Percentiles rank a stretch among this genome's conserved stretches.
phyloP scores from a whole-genome alignment of 2,888 invertebrate species.

The Eristalinus sepulchralis region DNA sequence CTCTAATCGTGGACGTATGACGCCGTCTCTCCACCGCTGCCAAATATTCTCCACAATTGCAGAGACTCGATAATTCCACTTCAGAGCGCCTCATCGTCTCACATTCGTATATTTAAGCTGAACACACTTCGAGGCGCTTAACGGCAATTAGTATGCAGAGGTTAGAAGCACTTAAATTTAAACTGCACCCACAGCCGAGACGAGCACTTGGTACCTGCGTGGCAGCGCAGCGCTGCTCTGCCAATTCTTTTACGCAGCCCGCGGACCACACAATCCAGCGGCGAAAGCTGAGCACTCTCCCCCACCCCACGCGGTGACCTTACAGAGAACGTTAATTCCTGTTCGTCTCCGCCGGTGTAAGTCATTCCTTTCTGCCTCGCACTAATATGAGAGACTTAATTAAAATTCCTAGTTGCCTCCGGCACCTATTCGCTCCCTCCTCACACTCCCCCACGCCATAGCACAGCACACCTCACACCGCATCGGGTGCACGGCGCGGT shows the following conservation, averaged over 20 bases:
- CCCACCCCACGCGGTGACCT: conserved; percentile 30
- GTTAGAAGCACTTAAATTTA: not conserved
- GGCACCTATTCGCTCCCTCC: not conserved
- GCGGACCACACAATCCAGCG: not conserved
- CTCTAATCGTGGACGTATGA: not conserved
- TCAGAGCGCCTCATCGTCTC: not conserved
- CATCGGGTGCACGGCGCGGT: not conserved
- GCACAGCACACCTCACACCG: not conserved
- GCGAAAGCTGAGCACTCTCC: not conserved
- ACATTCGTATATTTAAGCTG: not conserved
- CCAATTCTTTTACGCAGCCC: not conserved
- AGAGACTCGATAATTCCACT: not conserved
- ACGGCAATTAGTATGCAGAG: not conserved
- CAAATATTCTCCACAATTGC: not conserved
- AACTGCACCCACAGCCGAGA: not conserved
- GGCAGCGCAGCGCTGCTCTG: not conserved
- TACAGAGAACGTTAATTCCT: not conserved
- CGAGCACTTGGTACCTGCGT: not conserved
- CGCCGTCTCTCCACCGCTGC: not conserved
- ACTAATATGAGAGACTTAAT: conserved; percentile 44
- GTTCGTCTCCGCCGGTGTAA: not conserved
- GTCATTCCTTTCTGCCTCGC: conserved; percentile 5
- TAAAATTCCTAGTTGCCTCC: conserved; percentile 36
- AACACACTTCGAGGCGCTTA: not conserved
- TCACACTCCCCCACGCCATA: not conserved